Conservation (phyloP, 2,797 vertebrate genomes). For the Heliangelus exortis region DNA sequence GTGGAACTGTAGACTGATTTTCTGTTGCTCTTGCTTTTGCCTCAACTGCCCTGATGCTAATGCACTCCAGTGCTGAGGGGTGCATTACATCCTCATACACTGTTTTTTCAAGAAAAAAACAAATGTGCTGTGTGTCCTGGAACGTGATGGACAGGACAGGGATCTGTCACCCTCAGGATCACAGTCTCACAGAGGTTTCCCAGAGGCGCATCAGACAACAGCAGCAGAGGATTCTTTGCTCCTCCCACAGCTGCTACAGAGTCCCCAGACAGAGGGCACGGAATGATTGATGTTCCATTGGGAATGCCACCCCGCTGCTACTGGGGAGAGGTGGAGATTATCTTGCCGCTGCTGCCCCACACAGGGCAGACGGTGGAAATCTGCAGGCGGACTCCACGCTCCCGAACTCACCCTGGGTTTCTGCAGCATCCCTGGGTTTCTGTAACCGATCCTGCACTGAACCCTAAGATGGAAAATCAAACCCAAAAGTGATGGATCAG, state of each 20-base stretch:
- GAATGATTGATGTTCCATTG: neutral
- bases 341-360: conserved; percentile 39
- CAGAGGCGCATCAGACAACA: neutral
- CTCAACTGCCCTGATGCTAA: neutral
- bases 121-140: neutral
- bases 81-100: neutral
- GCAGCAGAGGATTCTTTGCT: neutral
- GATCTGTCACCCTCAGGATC: neutral
- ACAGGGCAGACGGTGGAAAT: neutral
- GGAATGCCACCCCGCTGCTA: neutral
- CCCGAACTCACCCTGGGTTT: neutral
- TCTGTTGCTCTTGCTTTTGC: neutral
- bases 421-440: neutral
- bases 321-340: neutral
- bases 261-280: neutral
- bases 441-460: neutral
- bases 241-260: neutral
- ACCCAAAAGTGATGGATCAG: neutral
- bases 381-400: neutral
- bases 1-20: neutral
- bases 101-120: neutral
- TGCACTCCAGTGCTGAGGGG: neutral
- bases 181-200: neutral
- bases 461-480: neutral
- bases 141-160: neutral